Percentiles rank a stretch among this genome's conserved stretches.
Conservation (phyloP, 2,113 vertebrate species). For the Etia nguti region DNA sequence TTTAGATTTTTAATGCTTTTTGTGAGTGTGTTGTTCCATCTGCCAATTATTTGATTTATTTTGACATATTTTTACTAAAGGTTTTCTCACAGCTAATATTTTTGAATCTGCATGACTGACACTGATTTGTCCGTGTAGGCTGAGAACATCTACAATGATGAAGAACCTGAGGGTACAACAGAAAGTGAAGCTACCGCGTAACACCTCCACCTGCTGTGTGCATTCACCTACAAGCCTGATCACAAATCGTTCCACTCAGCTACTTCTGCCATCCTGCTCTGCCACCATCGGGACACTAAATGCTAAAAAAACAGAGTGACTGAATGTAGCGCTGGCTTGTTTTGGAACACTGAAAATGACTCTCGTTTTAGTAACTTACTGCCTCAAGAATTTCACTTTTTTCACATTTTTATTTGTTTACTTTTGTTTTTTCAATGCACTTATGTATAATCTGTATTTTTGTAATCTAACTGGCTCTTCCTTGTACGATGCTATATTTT, state of each 20-base stretch:
- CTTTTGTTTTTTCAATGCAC: background rate
- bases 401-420: background rate
- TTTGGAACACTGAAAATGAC: background rate
- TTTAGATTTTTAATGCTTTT: background rate
- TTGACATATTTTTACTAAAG: background rate
- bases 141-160: conserved; percentile 94
- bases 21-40: background rate
- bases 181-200: conserved; percentile 72
- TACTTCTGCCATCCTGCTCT: background rate
- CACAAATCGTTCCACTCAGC: background rate
- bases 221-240: background rate
- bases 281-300: background rate
- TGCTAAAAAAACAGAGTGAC: background rate
- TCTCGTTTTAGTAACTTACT: background rate
- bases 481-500: background rate
- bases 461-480: conserved; percentile 17
- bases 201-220: conserved; percentile 20
- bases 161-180: conserved; percentile 84
- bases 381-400: background rate
- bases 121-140: conserved; percentile 73
- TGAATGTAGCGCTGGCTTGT: background rate
- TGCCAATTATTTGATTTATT: background rate
- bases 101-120: background rate
- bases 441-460: conserved; percentile 20
- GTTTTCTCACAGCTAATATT: background rate